Percentiles rank a stretch among this genome's conserved stretches.
These are phyloP conservation scores for Ectropis grisescens DNA, from an alignment of 1,140 invertebrate genomes.

Conservation along the genomic window DNA sequence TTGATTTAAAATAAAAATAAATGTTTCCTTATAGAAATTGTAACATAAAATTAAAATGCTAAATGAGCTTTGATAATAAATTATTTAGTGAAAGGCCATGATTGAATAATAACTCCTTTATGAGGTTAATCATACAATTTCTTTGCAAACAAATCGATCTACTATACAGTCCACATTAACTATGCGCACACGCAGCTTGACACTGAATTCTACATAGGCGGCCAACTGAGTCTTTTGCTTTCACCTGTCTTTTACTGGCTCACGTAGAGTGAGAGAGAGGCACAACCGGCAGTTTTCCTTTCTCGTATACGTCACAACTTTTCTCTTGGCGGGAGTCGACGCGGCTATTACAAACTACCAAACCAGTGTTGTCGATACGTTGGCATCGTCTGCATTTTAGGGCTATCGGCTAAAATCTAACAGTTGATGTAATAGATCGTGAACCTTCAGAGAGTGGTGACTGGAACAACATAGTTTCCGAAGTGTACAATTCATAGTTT, in stretches of 20 bases:
- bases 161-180: neutral
- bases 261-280: constrained; percentile 30
- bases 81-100: too few species aligned
- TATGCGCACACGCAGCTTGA: constrained; percentile 19
- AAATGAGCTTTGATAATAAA: too few species aligned
- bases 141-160: too few species aligned
- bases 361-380: constrained; percentile 49
- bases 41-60: too few species aligned
- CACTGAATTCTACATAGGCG: constrained; percentile 55
- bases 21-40: too few species aligned
- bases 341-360: constrained; percentile 39
- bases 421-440: constrained; percentile 44
- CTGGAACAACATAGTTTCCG: too few species aligned
- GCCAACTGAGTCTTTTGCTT: constrained; percentile 36
- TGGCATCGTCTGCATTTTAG: constrained; percentile 43
- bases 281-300: constrained; percentile 41
- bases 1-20: too few species aligned
- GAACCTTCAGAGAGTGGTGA: constrained; percentile 32
- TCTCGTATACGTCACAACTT: constrained; percentile 47
- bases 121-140: too few species aligned
- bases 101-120: too few species aligned
- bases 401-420: constrained; percentile 22
- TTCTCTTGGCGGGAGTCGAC: constrained; percentile 37
- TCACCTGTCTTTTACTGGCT: constrained; percentile 27
- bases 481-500: too few species aligned